Percentiles rank a stretch among this genome's conserved stretches.
These are phyloP conservation scores for Pan troglodytes DNA, from an alignment of 2,113 vertebrate genomes.

Conservation along the genomic window NHGRI_mPanTro3-v2.1_pri NC_072398.2:99810001-99810500, in stretches of 20 bases:
- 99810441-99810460: background rate
- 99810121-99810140: background rate
- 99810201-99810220: background rate
- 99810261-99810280: background rate
- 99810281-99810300: background rate
- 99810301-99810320: background rate
- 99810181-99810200: background rate
- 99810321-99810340: background rate
- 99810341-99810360: background rate
- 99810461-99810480: background rate
- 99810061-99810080: background rate
- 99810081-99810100: background rate
- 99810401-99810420: background rate
- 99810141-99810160: background rate
- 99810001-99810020: background rate
- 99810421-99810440: background rate
- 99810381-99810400: background rate
- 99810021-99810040: background rate
- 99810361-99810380: background rate
- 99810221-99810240: background rate
- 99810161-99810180: background rate
- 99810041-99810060: background rate
- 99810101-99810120: background rate
- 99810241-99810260: background rate
- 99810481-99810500: background rate